A percentile compares a stretch with the other conserved stretches of the same genome.
phyloP scores from a whole-genome alignment of 2,888 invertebrate species.

The Eubasilissa splendida region DNA sequence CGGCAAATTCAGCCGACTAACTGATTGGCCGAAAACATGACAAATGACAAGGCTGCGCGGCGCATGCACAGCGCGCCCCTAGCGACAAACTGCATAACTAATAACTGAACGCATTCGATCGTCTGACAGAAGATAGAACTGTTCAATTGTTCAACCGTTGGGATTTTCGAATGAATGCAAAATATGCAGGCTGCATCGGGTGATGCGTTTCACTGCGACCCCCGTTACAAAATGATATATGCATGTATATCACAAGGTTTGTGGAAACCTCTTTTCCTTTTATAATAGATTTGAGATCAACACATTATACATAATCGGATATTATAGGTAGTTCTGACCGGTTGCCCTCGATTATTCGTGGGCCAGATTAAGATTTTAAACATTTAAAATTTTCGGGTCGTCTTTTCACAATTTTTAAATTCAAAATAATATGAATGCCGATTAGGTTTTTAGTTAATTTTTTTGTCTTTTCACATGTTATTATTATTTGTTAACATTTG shows the following conservation, averaged over 20 bases:
- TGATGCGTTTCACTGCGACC: not conserved
- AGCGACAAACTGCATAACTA: not conserved
- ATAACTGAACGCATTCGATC: not conserved
- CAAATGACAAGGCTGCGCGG: not conserved
- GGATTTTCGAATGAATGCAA: not conserved
- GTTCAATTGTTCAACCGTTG: not conserved
- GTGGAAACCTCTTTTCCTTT: not conserved
- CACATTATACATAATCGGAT: too few species aligned
- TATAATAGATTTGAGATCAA: too few species aligned
- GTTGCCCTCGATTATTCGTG: too few species aligned
- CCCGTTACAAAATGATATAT: not conserved
- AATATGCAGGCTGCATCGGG: not conserved
- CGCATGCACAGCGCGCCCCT: constrained; percentile 6
- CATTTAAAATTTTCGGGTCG: too few species aligned
- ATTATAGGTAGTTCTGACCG: too few species aligned
- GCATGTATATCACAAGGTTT: not conserved
- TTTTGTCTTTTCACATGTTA: too few species aligned
- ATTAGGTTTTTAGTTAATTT: too few species aligned
- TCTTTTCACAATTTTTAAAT: too few species aligned
- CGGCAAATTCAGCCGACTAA: constrained; percentile 36
- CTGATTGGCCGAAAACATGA: constrained; percentile 6
- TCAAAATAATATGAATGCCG: too few species aligned
- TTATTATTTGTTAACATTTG: too few species aligned
- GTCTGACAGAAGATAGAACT: not conserved
- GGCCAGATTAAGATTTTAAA: too few species aligned